These are phyloP conservation scores for Xestia rhomboidea DNA, from an alignment of 2,888 invertebrate species.

Conservation along the genomic window DNA sequence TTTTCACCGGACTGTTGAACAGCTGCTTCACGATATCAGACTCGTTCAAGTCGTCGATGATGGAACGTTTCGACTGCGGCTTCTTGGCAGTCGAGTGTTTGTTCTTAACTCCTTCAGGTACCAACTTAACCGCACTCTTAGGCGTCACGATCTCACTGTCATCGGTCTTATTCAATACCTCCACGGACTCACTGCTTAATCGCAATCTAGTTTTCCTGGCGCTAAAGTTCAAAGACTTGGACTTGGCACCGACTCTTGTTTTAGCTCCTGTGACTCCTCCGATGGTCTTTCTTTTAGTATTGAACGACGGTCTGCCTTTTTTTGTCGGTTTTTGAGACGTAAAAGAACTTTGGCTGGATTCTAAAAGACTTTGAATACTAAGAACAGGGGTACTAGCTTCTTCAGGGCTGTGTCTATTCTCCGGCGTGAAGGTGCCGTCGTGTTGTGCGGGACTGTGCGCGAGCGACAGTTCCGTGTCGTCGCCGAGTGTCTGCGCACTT, in stretches of 20 bases:
- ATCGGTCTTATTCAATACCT: constrained; percentile 66
- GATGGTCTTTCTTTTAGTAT: constrained; percentile 75
- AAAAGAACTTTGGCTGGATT: constrained; percentile 74
- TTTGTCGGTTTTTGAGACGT: constrained; percentile 57
- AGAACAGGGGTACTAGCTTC: constrained; percentile 82
- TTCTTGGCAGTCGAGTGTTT: constrained; percentile 88
- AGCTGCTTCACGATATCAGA: constrained; percentile 86
- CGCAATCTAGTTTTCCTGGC: constrained; percentile 65
- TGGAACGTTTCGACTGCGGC: constrained; percentile 85
- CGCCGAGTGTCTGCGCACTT: neutral
- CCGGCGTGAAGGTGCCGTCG: constrained; percentile 78
- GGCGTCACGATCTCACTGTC: constrained; percentile 81
- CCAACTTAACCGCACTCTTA: constrained; percentile 78
- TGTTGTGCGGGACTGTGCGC: constrained; percentile 34
- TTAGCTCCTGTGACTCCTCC: constrained; percentile 69
- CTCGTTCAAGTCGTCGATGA: constrained; percentile 85
- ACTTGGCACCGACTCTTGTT: constrained; percentile 65
- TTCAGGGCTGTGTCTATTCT: constrained; percentile 76
- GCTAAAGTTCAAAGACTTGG: constrained; percentile 72
- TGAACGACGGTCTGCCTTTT: constrained; percentile 48
- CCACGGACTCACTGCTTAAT: constrained; percentile 69
- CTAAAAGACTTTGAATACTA: constrained; percentile 80
- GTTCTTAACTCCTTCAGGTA: constrained; percentile 84
- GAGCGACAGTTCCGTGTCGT: constrained; percentile 14
- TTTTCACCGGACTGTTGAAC: constrained; percentile 87